phyloP scores from a whole-genome alignment of 2,888 invertebrate genomes.

The Iphiclides podalirius region DNA sequence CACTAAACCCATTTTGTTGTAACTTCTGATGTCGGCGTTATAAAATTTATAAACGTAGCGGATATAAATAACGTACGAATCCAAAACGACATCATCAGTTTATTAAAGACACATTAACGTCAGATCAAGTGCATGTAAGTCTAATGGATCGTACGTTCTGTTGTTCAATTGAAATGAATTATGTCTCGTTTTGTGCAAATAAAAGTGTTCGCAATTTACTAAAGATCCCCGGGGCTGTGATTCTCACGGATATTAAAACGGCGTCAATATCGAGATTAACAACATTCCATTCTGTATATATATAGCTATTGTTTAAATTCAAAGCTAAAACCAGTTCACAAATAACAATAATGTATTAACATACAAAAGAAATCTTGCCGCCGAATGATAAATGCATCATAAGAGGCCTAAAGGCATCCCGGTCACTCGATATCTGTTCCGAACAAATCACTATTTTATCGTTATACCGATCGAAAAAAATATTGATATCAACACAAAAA shows the following conservation, averaged over 20 bases:
- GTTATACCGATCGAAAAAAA: conserved; percentile 71
- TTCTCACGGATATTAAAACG: conserved; percentile 11
- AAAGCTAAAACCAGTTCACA: conserved; percentile 31
- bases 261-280: not conserved
- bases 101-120: conserved; percentile 58
- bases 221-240: not conserved
- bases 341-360: conserved; percentile 69
- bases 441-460: conserved; percentile 79
- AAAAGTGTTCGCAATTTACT: conserved; percentile 8
- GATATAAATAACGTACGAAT: conserved; percentile 35
- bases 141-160: conserved; percentile 53
- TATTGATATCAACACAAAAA: conserved; percentile 77
- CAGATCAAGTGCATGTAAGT: conserved; percentile 48
- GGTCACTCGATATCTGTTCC: conserved; percentile 61
- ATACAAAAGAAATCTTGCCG: conserved; percentile 70
- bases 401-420: conserved; percentile 62
- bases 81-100: conserved; percentile 40
- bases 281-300: not conserved
- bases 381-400: conserved; percentile 70
- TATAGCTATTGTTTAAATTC: conserved; percentile 10
- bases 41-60: conserved; percentile 14
- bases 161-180: too few relatives aligned
- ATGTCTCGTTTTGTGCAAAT: conserved; percentile 6
- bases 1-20: conserved; percentile 58
- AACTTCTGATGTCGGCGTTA: conserved; percentile 41